These are phyloP conservation scores for Sipha flava DNA, from an alignment of 1,140 invertebrate species.

Conservation along the genomic window DNA sequence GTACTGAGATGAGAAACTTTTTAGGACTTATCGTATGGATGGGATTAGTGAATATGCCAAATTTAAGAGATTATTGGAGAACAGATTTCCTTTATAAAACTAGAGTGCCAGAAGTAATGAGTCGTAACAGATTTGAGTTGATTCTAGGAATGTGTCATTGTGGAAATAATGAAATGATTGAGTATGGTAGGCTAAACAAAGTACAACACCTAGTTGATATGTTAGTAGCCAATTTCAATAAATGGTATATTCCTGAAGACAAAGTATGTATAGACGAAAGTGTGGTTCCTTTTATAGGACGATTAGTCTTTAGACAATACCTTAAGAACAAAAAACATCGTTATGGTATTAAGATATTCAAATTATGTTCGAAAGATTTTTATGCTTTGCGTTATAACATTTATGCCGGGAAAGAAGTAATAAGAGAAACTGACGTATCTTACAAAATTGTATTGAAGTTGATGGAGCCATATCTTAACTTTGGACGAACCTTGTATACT, in stretches of 20 bases:
- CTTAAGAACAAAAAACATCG: slow-evolving; percentile 40
- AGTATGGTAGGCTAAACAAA: slow-evolving; percentile 36
- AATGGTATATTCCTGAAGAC: slow-evolving; percentile 35
- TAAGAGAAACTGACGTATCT: background rate
- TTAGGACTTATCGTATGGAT: background rate
- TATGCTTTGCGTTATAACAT: slow-evolving; percentile 41
- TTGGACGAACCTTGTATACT: background rate
- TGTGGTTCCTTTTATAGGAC: slow-evolving; percentile 41
- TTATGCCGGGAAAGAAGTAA: slow-evolving; percentile 39
- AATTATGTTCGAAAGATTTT: slow-evolving; percentile 39
- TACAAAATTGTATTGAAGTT: background rate
- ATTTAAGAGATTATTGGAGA: slow-evolving; percentile 13
- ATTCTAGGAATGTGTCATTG: slow-evolving; percentile 37
- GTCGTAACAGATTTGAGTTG: slow-evolving; percentile 37
- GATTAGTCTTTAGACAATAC: slow-evolving; percentile 41
- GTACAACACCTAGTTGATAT: slow-evolving; percentile 35
- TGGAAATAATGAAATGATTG: slow-evolving; percentile 36
- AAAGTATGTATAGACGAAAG: slow-evolving; percentile 41
- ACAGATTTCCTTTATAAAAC: background rate
- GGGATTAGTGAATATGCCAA: background rate
- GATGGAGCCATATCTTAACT: background rate
- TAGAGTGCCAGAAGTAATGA: background rate
- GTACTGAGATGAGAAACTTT: background rate
- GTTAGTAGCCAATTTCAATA: slow-evolving; percentile 36
- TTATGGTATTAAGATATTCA: slow-evolving; percentile 43